Evolutionary conservation across 1,140 invertebrate species (phyloP).

Genomic region (Lordiphosa mommai): DNA sequence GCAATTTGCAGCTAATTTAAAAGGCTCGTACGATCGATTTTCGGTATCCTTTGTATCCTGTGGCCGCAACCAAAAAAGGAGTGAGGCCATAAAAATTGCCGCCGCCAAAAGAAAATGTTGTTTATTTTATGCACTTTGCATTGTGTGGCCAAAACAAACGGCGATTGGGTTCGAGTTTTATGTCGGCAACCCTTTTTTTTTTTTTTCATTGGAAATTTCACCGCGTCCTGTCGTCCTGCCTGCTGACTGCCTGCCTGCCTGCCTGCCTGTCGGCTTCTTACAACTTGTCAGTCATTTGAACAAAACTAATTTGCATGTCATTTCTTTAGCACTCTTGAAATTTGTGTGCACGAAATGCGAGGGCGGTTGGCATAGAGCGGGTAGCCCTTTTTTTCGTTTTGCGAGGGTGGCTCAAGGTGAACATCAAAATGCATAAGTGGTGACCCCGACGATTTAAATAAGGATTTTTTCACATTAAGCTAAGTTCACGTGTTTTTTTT

Average conservation of each 20-base stretch:
- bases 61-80: conserved; percentile 20
- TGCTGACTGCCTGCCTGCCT: neutral
- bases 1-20: conserved; percentile 41
- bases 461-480: too few relatives aligned
- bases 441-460: neutral
- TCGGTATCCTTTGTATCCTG: conserved; percentile 9
- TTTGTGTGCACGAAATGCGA: conserved; percentile 56
- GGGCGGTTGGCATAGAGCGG: too few relatives aligned
- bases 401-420: conserved; percentile 7
- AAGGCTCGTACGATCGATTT: conserved; percentile 12
- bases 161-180: conserved; percentile 10
- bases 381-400: too few relatives aligned
- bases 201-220: conserved; percentile 52
- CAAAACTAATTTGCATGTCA: conserved; percentile 79
- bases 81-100: conserved; percentile 54
- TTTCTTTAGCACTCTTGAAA: conserved; percentile 76
- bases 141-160: conserved; percentile 55
- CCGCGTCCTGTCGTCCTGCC: conserved; percentile 19
- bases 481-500: too few relatives aligned
- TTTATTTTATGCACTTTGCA: conserved; percentile 68
- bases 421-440: neutral
- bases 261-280: conserved; percentile 42
- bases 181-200: conserved; percentile 42
- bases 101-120: conserved; percentile 29
- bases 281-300: conserved; percentile 78